Conservation (phyloP, 2,888 invertebrate genomes). For the Drosophila tanythrix region DNA sequence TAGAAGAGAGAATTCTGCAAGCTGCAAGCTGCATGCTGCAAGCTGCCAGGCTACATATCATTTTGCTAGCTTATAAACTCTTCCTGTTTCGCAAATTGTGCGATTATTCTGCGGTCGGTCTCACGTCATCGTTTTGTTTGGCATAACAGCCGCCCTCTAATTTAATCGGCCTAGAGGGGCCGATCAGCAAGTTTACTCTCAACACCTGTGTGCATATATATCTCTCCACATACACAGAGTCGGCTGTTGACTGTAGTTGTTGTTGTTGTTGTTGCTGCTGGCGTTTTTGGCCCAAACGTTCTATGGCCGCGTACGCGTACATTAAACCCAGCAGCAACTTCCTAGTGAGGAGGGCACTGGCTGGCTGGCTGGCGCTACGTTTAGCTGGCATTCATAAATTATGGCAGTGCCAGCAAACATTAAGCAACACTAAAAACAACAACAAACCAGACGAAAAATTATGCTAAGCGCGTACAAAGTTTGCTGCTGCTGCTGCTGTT, state of each 20-base stretch:
- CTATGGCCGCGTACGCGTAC: slow-evolving; percentile 53
- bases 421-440: slow-evolving; percentile 31
- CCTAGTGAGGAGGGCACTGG: slow-evolving; percentile 73
- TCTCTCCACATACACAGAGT: not conserved
- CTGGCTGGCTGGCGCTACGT: slow-evolving; percentile 75
- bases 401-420: slow-evolving; percentile 58
- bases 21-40: not conserved
- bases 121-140: slow-evolving; percentile 39
- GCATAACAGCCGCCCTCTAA: slow-evolving; percentile 22
- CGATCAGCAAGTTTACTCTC: slow-evolving; percentile 33
- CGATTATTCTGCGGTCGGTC: slow-evolving; percentile 20
- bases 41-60: not conserved
- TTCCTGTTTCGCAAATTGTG: slow-evolving; percentile 30
- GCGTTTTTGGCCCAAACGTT: slow-evolving; percentile 56
- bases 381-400: slow-evolving; percentile 73
- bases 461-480: slow-evolving; percentile 76
- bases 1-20: not conserved
- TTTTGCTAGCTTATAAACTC: slow-evolving; percentile 8
- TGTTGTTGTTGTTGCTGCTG: slow-evolving; percentile 3
- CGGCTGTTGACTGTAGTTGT: not conserved
- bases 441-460: slow-evolving; percentile 43
- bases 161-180: slow-evolving; percentile 32
- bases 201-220: slow-evolving; percentile 47
- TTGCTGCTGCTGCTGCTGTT: slow-evolving; percentile 26
- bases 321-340: slow-evolving; percentile 66